Evolutionary conservation across 1,140 invertebrate genomes (phyloP), one percentile per base, ranked within the genome.

Genomic region (Heliconius himera): DNA sequence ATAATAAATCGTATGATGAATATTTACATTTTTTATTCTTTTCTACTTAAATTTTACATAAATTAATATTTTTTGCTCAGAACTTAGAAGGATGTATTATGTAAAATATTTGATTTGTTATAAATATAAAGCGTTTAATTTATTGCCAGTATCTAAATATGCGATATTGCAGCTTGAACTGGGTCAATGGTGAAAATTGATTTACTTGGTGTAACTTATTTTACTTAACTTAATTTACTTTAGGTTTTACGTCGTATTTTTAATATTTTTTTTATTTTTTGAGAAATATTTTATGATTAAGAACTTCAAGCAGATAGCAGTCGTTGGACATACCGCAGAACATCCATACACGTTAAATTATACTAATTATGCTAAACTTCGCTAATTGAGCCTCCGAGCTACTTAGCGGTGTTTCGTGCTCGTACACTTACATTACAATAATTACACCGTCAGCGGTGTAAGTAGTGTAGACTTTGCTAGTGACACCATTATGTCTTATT

Each of bases 351-450:
- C 74, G 74, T 38, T 73, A 49, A 77, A 77, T 77, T 77, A 77
- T 72, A 33, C 76, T 77, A 77, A 77, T 77, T 77, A 73, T 16
- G 70, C 29, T 77, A 77, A 77, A 77, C 49, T 72, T 51, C 36
- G 70, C 76, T 77, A 77, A 77, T 72, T 77, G 70, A 22, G 26
- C 70, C 70, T 36, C 38, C 70, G 46, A 36, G 60, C 60, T 66
- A 66, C 60, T 66, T 66, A 66, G 60, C 60, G 60, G 22, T 66
- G 26, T 16, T 29, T 66, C 22, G 60, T 29, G 60, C 60, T 66
- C 22, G 11, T 26, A 66, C 60, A 29, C 60, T 66, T 66, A 66
- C 60, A 26, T 66, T 66, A 66, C 60, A 66, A 66, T 66, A 66
- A 66, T 29, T 66, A 66, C 22, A 66, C 60, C 5, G 60, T 66